Conservation (phyloP, 2,113 vertebrate species). For the Amphilophus citrinellus region DNA sequence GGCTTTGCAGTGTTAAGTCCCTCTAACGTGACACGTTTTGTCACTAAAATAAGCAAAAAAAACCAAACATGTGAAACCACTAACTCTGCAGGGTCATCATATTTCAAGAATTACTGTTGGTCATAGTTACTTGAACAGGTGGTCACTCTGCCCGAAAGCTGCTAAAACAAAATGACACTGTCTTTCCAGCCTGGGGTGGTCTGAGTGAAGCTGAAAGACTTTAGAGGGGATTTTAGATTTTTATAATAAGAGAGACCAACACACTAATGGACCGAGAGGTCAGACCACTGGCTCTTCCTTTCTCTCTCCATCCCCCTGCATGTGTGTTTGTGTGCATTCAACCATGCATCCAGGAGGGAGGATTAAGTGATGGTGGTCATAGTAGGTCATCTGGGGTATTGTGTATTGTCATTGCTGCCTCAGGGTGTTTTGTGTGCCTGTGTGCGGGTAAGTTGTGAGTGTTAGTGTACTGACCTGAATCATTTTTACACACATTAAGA, state of each 20-base stretch:
- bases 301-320: slow-evolving; percentile 19
- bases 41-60: neutral
- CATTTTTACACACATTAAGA: slow-evolving; percentile 69
- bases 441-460: slow-evolving; percentile 20
- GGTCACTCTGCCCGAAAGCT: slow-evolving; percentile 14
- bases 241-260: slow-evolving; percentile 44
- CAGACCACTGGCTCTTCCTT: slow-evolving; percentile 43
- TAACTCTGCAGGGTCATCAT: slow-evolving; percentile 42
- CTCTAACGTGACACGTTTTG: slow-evolving; percentile 28
- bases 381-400: slow-evolving; percentile 73
- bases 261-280: slow-evolving; percentile 65
- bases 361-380: slow-evolving; percentile 71
- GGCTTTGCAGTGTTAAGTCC: neutral
- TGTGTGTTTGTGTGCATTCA: slow-evolving; percentile 46
- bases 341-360: slow-evolving; percentile 41
- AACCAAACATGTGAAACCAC: slow-evolving; percentile 10
- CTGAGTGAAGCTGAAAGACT: slow-evolving; percentile 34
- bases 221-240: slow-evolving; percentile 26
- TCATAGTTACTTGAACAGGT: slow-evolving; percentile 38
- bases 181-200: slow-evolving; percentile 18
- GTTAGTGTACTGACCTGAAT: slow-evolving; percentile 75
- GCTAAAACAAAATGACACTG: neutral
- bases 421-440: slow-evolving; percentile 42
- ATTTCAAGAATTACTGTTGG: slow-evolving; percentile 32
- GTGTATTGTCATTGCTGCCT: slow-evolving; percentile 70